Conservation (phyloP, 2,113 vertebrate species). For the Erpornis zantholeuca region DNA sequence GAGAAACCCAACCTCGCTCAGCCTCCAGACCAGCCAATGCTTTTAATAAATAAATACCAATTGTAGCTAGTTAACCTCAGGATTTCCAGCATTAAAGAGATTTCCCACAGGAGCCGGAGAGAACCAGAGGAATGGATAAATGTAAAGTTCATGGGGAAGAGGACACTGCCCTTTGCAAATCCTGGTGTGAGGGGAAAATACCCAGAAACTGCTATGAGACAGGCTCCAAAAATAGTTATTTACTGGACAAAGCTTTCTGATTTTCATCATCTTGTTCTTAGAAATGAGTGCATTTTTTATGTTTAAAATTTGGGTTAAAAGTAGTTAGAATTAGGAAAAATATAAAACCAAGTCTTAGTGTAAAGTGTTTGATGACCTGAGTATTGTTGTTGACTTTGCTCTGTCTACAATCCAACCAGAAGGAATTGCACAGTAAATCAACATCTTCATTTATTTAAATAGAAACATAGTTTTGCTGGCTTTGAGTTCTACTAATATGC, state of each 20-base stretch:
- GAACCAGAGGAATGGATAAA: neutral
- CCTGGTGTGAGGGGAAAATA: neutral
- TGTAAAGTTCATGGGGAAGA: neutral
- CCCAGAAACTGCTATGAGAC: neutral
- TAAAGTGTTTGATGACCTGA: neutral
- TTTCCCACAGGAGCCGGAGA: slow-evolving; percentile 3
- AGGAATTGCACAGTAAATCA: neutral
- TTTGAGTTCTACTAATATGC: neutral
- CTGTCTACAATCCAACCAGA: accelerated
- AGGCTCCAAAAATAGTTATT: neutral
- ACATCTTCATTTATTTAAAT: neutral
- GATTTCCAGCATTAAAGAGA: slow-evolving; percentile 4
- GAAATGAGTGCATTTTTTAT: neutral
- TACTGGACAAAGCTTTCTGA: neutral
- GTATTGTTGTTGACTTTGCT: neutral
- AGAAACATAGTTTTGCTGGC: neutral
- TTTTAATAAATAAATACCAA: slow-evolving; percentile 10
- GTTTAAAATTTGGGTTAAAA: neutral
- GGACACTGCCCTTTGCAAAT: neutral
- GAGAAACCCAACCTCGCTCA: neutral
- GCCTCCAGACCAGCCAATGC: neutral
- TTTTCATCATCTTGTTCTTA: neutral
- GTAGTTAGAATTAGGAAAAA: neutral
- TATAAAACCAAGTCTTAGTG: accelerated
- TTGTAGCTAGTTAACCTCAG: neutral